These are phyloP conservation scores for Zaprionus inermis DNA, from an alignment of 1,140 invertebrate genomes.

Conservation along the genomic window DNA sequence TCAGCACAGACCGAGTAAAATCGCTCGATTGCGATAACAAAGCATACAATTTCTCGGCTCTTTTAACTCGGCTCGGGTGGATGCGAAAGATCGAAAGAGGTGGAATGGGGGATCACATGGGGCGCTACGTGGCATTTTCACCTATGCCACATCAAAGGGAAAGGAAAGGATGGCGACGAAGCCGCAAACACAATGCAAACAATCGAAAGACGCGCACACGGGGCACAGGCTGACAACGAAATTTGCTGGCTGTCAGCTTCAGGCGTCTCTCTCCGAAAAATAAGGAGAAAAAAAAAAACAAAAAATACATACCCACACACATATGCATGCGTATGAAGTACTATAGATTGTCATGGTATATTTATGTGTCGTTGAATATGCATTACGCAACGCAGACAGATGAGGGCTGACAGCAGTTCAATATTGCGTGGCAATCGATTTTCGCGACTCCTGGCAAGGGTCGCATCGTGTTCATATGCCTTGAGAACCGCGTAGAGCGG, in stretches of 20 bases:
- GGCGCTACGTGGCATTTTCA: constrained; percentile 18
- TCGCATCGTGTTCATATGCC: constrained; percentile 52
- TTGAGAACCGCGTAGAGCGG: constrained; percentile 21
- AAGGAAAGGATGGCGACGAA: constrained; percentile 24
- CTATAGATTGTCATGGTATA: constrained; percentile 5
- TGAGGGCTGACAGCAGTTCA: constrained; percentile 38
- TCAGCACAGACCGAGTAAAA: constrained; percentile 12
- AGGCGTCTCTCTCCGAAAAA: constrained; percentile 33
- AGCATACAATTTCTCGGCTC: constrained; percentile 20
- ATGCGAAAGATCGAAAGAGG: not conserved
- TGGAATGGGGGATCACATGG: not conserved
- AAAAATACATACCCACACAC: constrained; percentile 28
- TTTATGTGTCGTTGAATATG: constrained; percentile 63
- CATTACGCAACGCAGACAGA: constrained; percentile 53
- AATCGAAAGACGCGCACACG: constrained; percentile 56
- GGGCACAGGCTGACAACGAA: constrained; percentile 61
- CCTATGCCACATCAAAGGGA: constrained; percentile 41
- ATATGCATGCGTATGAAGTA: constrained; percentile 52
- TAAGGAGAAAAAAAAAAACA: constrained; percentile 21
- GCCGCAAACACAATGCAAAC: constrained; percentile 47
- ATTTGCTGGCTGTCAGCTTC: constrained; percentile 72
- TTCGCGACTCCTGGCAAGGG: constrained; percentile 29
- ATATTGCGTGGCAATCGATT: constrained; percentile 58
- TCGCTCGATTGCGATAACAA: constrained; percentile 31
- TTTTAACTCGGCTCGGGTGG: constrained; percentile 11